Percentiles rank a stretch among this genome's conserved stretches.
Evolutionary conservation across 2,797 vertebrate genomes (phyloP).

Genomic region (Cynodonichthys magdalenae): DNA sequence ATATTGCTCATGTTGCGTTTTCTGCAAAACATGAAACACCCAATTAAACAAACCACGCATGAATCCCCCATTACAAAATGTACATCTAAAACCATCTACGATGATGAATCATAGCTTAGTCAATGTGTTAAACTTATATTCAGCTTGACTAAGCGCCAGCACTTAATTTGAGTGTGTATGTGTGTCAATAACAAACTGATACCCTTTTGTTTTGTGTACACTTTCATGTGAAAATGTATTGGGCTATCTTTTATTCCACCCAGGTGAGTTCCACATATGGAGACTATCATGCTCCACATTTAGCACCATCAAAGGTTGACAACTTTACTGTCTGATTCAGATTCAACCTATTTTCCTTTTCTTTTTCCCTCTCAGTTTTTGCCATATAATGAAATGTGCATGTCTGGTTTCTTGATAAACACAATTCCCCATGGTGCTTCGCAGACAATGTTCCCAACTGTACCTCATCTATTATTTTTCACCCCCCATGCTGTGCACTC

Average conservation of each 20-base stretch:
- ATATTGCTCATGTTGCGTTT: constrained; percentile 37
- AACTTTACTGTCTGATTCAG: constrained; percentile 48
- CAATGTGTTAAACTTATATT: constrained; percentile 38
- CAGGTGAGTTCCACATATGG: constrained; percentile 35
- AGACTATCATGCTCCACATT: constrained; percentile 21
- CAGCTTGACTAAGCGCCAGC: constrained; percentile 8
- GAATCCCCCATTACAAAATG: constrained; percentile 50
- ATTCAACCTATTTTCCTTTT: constrained; percentile 34
- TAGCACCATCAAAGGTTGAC: constrained; percentile 53
- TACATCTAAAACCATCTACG: constrained; percentile 23
- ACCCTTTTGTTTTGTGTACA: constrained; percentile 5
- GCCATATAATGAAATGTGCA: constrained; percentile 60
- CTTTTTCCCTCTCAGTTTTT: constrained; percentile 26
- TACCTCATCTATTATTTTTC: constrained; percentile 63
- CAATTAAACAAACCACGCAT: constrained; percentile 63
- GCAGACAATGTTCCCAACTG: constrained; percentile 60
- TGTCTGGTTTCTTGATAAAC: constrained; percentile 56
- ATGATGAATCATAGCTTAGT: constrained; percentile 66
- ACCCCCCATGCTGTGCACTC: constrained; percentile 50
- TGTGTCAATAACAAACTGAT: constrained; percentile 7
- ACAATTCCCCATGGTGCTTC: constrained; percentile 55
- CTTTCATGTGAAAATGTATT: constrained; percentile 35
- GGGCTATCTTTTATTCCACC: constrained; percentile 20
- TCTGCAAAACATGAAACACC: constrained; percentile 34
- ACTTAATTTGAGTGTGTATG: background rate